phyloP scores from a whole-genome alignment of 2,113 vertebrate genomes.

The Penelope pileata region DNA sequence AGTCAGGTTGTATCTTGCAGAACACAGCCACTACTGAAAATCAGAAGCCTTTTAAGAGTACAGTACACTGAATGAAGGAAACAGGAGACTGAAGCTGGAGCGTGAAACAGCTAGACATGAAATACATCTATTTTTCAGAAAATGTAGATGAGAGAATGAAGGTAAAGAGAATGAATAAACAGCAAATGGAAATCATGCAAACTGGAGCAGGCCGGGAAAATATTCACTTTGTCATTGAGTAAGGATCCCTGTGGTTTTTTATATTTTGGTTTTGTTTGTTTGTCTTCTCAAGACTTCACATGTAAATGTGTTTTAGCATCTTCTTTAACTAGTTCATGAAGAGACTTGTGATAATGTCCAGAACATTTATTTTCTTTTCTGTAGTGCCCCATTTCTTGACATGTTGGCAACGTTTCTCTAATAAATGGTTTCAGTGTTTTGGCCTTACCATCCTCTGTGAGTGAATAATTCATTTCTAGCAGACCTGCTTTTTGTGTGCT shows the following conservation, averaged over 20 bases:
- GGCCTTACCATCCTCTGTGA: background rate
- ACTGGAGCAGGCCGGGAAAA: slow-evolving; percentile 1
- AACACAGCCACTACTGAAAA: background rate
- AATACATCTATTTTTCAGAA: slow-evolving; percentile 2
- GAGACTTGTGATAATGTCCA: background rate
- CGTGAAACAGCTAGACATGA: background rate
- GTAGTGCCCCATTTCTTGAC: background rate
- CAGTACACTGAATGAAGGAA: background rate
- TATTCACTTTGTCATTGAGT: slow-evolving; percentile 1
- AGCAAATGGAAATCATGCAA: slow-evolving; percentile 33
- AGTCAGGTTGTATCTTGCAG: background rate
- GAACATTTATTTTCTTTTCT: background rate
- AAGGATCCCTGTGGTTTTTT: background rate
- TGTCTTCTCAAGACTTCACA: background rate
- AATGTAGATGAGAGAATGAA: slow-evolving; percentile 21
- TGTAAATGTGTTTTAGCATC: background rate
- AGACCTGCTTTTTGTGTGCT: background rate
- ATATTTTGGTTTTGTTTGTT: background rate
- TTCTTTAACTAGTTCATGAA: background rate
- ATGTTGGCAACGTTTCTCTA: background rate
- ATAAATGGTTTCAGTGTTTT: background rate
- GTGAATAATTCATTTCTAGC: background rate
- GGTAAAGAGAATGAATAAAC: slow-evolving; percentile 22
- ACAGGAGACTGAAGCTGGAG: background rate
- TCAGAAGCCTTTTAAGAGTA: background rate